phyloP scores from a whole-genome alignment of 2,113 vertebrate genomes.

The Scalopus aquaticus region DNA sequence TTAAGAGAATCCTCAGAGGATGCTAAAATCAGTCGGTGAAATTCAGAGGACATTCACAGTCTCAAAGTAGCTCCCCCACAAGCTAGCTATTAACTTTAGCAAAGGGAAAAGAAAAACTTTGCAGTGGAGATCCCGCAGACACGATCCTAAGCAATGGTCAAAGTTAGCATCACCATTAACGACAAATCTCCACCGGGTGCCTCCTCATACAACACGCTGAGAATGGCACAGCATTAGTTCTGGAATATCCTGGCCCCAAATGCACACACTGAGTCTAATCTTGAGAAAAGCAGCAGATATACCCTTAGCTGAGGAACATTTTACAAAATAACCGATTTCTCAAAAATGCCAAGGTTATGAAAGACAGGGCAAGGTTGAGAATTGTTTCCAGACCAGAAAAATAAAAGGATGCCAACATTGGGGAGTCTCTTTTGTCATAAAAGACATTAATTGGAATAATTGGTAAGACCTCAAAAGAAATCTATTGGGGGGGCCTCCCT shows the following conservation, averaged over 20 bases:
- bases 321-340: background rate
- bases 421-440: background rate
- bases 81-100: background rate
- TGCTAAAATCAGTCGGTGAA: background rate
- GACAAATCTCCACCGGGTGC: background rate
- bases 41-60: background rate
- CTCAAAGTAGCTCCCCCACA: background rate
- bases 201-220: background rate
- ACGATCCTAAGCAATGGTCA: background rate
- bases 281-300: background rate
- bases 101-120: background rate
- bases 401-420: background rate
- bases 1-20: background rate
- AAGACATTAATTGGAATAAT: background rate
- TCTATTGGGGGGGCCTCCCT: background rate
- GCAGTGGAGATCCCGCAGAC: background rate
- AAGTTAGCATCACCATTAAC: background rate
- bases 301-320: background rate
- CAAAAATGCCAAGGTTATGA: constrained; percentile 26
- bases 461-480: background rate
- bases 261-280: background rate
- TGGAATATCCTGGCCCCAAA: background rate
- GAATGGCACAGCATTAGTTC: background rate
- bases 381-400: background rate
- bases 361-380: background rate